Percentiles rank a stretch among this genome's conserved stretches.
These are phyloP conservation scores for Drosophila paulistorum DNA, from an alignment of 1,140 invertebrate species.

Conservation along the genomic window DNA sequence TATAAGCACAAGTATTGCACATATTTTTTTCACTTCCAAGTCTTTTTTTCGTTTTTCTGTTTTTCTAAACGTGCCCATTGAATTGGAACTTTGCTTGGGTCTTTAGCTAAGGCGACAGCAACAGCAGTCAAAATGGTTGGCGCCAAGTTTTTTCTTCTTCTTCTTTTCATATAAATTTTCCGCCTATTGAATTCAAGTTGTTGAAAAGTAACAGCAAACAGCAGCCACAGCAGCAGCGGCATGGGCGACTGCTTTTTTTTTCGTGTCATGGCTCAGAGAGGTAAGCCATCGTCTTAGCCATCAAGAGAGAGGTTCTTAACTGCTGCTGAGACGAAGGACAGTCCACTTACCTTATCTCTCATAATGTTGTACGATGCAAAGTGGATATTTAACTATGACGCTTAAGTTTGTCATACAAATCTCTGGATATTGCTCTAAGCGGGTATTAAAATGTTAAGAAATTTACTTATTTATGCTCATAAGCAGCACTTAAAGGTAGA, in stretches of 20 bases:
- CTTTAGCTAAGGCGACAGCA: conserved; percentile 7
- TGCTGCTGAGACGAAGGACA: neutral
- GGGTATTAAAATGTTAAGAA: too few species aligned
- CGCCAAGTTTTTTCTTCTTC: conserved; percentile 48
- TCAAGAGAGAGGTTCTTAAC: neutral
- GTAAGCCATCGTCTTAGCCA: conserved; percentile 7
- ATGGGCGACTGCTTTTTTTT: neutral
- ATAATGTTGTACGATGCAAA: too few species aligned
- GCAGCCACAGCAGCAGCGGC: neutral
- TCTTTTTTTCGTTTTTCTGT: neutral
- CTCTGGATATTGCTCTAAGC: too few species aligned
- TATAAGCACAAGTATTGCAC: conserved; percentile 46
- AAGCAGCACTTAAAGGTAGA: too few species aligned
- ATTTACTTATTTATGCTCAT: too few species aligned
- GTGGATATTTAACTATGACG: too few species aligned
- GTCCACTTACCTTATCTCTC: neutral
- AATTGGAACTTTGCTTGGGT: conserved; percentile 42
- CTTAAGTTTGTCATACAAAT: too few species aligned
- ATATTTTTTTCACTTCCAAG: neutral
- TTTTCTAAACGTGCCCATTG: conserved; percentile 69
- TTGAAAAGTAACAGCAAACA: neutral
- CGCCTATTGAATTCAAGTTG: conserved; percentile 12
- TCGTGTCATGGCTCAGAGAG: neutral
- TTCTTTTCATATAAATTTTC: conserved; percentile 14
- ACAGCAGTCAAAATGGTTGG: conserved; percentile 55